Base-by-base conservation (phyloP, 2,113 vertebrate genomes). In the Clarias gariepinus region DNA sequence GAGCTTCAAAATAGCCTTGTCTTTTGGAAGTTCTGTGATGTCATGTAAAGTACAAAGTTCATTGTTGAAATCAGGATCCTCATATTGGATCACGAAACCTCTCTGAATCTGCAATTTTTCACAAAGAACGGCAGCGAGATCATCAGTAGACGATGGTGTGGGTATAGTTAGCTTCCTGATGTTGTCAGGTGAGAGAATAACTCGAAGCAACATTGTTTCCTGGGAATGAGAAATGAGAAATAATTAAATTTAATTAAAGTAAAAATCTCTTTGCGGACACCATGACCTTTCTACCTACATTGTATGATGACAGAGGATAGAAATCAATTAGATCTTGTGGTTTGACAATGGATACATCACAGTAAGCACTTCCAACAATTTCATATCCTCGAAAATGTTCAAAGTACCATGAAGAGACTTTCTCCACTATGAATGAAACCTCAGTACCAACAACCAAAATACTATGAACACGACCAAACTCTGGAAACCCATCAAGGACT, bases 281-380 rank as follows among this genome's bases (percentile, higher is more conserved):
- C 68, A 84, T 82, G 30, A 87, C 6, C 36, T 87, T 87, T 87
- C 73, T 30, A 19, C 30, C 80, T 52, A 85, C 19, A 28, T 58
- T 88, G 76, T 85, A 82, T 74, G 78, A 47, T 53, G 81, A 57
- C 58, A 87, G 57, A 76, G 86, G 80, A 47, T 83, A 87, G 47
- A 87, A 86, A 83, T 87, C 86, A 83, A 55, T 84, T 41, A 87
- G 86, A 83, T 87, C 86, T 12, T 87, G 68, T 83, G 86, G 81
- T 47, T 53, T 77, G 4, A 87, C 69, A 83, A 87, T 83, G 36
- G 69, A 57, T 87, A 87, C 81, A 77, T 87, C 58, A 41, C 79
- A 7, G 57, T 74, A 84, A 23, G 30, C 13, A 76, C 86, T 87
- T 82, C 41, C 68, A 77, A 77, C 73, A 41, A 87, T 76, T 53